phyloP scores from a whole-genome alignment of 2,888 invertebrate species.

The Clusia tigrina region DNA sequence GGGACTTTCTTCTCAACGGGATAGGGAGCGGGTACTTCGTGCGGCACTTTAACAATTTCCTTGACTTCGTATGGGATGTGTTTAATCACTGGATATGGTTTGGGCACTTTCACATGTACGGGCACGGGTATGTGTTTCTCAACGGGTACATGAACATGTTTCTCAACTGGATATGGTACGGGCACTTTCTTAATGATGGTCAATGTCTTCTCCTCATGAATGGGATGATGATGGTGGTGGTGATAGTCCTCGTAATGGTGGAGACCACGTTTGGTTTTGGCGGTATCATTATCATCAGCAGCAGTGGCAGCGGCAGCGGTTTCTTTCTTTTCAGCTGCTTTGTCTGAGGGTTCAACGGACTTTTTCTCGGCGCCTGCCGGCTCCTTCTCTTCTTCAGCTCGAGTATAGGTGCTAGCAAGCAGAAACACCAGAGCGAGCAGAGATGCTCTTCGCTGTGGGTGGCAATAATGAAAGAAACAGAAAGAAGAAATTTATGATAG shows the following conservation, averaged over 20 bases:
- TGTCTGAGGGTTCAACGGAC: slow-evolving; percentile 46
- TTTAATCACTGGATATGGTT: slow-evolving; percentile 77
- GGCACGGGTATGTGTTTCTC: slow-evolving; percentile 72
- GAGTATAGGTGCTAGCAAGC: slow-evolving; percentile 64
- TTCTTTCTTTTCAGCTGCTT: slow-evolving; percentile 58
- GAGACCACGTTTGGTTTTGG: slow-evolving; percentile 79
- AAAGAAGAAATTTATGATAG: too few relatives aligned
- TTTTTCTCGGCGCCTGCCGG: slow-evolving; percentile 66
- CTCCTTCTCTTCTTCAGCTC: slow-evolving; percentile 70
- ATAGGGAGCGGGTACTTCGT: slow-evolving; percentile 80
- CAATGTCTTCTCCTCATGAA: slow-evolving; percentile 70
- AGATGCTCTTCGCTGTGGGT: slow-evolving; percentile 59
- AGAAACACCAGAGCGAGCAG: slow-evolving; percentile 69
- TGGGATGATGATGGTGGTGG: slow-evolving; percentile 57
- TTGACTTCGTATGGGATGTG: slow-evolving; percentile 77
- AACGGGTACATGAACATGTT: slow-evolving; percentile 71
- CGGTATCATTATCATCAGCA: slow-evolving; percentile 69
- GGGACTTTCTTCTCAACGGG: slow-evolving; percentile 81
- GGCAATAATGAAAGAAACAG: too few relatives aligned
- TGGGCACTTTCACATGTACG: slow-evolving; percentile 72
- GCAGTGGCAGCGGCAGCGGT: slow-evolving; percentile 55
- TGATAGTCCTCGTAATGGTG: slow-evolving; percentile 66
- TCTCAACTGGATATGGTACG: slow-evolving; percentile 75
- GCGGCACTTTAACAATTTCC: slow-evolving; percentile 81
- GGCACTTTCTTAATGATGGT: slow-evolving; percentile 79